Evolutionary conservation across 2,888 invertebrate species (phyloP).

Genomic region (Globia sparganii): DNA sequence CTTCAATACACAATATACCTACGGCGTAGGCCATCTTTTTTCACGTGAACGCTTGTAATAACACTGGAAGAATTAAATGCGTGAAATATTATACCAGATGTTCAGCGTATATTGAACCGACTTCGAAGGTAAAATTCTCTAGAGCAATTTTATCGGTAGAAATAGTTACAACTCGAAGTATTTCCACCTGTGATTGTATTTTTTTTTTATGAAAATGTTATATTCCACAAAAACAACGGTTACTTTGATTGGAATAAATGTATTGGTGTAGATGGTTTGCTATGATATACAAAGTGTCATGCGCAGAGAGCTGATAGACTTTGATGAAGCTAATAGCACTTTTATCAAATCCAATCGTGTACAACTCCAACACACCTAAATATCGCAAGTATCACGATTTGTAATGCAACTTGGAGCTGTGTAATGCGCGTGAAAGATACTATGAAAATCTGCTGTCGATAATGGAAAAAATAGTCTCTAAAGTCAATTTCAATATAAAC

Average conservation of each 20-base stretch:
- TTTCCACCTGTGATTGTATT: constrained; percentile 15
- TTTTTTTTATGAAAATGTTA: not conserved
- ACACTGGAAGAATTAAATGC: constrained; percentile 38
- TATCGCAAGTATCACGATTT: too few species aligned
- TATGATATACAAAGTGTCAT: not conserved
- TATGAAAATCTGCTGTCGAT: too few species aligned
- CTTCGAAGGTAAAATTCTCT: constrained; percentile 16
- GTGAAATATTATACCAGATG: constrained; percentile 52
- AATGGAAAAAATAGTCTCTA: too few species aligned
- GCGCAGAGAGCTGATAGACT: not conserved
- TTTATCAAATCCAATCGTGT: not conserved
- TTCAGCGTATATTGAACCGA: constrained; percentile 31
- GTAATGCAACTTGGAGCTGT: too few species aligned
- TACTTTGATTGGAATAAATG: not conserved
- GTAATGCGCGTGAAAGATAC: too few species aligned
- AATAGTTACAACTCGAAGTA: constrained; percentile 16
- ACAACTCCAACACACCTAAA: too few species aligned
- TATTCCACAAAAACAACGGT: not conserved
- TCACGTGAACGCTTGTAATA: constrained; percentile 34
- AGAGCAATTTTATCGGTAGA: constrained; percentile 19
- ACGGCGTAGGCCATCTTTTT: constrained; percentile 27
- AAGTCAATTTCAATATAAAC: too few species aligned
- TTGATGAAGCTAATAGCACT: not conserved
- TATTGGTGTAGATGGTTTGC: not conserved
- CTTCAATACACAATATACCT: constrained; percentile 15